phyloP scores from a whole-genome alignment of 2,113 vertebrate species.

The Archocentrus centrarchus region DNA sequence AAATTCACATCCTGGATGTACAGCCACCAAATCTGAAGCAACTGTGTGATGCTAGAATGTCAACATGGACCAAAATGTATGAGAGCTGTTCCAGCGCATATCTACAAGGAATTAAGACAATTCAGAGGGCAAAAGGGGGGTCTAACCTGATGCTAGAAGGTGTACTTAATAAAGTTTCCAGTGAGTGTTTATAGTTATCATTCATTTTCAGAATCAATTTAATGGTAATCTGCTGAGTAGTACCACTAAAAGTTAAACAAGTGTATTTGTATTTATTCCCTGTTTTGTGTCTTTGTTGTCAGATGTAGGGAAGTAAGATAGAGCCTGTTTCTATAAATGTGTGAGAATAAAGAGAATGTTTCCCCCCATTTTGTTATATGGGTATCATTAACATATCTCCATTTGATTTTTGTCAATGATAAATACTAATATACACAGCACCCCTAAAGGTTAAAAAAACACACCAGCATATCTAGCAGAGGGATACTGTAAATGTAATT shows the following conservation, averaged over 20 bases:
- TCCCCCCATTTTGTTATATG: neutral
- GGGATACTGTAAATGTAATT: fast-evolving
- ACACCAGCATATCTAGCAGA: neutral
- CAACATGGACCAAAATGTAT: too few species aligned
- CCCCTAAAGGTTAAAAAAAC: fast-evolving
- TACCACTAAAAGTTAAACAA: neutral
- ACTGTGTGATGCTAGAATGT: neutral
- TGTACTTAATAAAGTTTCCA: neutral
- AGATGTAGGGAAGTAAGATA: neutral
- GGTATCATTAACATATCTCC: neutral
- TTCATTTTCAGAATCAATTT: neutral
- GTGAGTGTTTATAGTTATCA: neutral
- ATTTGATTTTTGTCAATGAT: neutral
- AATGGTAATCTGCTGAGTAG: neutral
- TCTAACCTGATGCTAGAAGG: neutral
- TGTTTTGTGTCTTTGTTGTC: neutral
- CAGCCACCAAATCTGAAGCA: neutral
- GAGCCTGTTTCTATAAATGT: fast-evolving
- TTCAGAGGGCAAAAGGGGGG: neutral
- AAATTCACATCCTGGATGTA: too few species aligned
- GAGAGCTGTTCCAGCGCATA: neutral
- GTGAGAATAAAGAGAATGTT: neutral
- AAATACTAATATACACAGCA: neutral
- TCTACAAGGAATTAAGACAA: fast-evolving
- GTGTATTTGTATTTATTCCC: too few species aligned